A percentile compares a stretch with the other conserved stretches of the same genome.
Evolutionary conservation across 2,888 invertebrate species (phyloP).

Genomic region (Halocaridina rubra): DNA sequence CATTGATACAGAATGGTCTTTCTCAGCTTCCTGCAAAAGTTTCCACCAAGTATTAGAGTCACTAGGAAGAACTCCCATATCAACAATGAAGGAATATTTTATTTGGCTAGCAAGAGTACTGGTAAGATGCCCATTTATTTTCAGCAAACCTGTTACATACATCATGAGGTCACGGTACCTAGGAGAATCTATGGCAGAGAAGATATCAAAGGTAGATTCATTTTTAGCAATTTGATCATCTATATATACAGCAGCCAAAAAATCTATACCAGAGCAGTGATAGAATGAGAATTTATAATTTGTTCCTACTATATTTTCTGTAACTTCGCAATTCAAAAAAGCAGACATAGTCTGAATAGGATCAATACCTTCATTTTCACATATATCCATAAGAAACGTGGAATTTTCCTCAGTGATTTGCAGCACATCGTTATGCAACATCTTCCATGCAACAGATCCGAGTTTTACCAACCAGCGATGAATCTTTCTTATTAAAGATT

Average conservation of each 20-base stretch:
- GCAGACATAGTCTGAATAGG: constrained; percentile 51
- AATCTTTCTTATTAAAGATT: constrained; percentile 19
- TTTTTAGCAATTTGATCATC: background rate
- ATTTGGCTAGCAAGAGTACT: constrained; percentile 20
- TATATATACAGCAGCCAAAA: constrained; percentile 47
- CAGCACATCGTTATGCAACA: constrained; percentile 37
- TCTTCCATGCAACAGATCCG: constrained; percentile 43
- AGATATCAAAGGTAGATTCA: constrained; percentile 2
- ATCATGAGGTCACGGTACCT: constrained; percentile 39
- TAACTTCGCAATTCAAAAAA: constrained; percentile 37
- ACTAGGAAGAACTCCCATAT: background rate
- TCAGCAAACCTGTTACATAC: constrained; percentile 48
- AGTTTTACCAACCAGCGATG: constrained; percentile 28
- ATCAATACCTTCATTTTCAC: constrained; percentile 37
- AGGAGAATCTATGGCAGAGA: background rate
- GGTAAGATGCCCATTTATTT: constrained; percentile 1
- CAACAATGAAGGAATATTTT: background rate
- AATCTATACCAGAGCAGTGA: constrained; percentile 44
- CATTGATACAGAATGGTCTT: background rate
- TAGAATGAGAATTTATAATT: constrained; percentile 41
- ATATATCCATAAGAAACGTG: constrained; percentile 17
- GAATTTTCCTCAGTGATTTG: constrained; percentile 19
- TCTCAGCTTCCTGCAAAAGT: constrained; percentile 25
- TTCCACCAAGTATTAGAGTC: constrained; percentile 4
- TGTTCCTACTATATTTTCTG: constrained; percentile 21